Conservation (phyloP, 2,888 invertebrate species). For the Drosophila multiciliata region DNA sequence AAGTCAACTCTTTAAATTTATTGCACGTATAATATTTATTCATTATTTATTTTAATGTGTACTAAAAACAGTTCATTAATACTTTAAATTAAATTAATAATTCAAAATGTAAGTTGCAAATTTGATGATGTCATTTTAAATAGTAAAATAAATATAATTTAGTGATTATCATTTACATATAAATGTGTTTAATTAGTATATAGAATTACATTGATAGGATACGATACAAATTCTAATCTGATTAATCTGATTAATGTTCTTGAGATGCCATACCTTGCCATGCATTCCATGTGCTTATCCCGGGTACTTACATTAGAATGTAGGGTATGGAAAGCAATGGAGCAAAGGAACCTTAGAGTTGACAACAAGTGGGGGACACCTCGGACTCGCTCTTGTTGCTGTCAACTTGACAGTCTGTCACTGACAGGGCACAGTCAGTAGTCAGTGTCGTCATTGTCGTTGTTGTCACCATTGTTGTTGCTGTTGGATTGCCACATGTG, state of each 20-base stretch:
- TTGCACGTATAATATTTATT: not conserved
- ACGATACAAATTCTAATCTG: not conserved
- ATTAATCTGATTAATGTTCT: not conserved
- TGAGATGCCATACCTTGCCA: not conserved
- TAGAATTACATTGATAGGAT: not conserved
- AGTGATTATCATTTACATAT: not conserved
- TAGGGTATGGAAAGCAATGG: constrained; percentile 32
- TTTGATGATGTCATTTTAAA: not conserved
- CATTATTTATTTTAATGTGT: no score
- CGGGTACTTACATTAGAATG: not conserved
- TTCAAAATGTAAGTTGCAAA: not conserved
- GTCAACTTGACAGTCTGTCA: constrained; percentile 72
- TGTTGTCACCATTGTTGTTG: constrained; percentile 62
- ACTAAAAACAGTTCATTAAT: not conserved
- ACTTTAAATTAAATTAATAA: not conserved
- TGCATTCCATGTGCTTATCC: not conserved
- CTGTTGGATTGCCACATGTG: constrained; percentile 67
- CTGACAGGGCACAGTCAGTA: constrained; percentile 69
- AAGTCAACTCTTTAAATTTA: not conserved
- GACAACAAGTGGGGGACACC: constrained; percentile 70
- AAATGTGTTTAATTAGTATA: not conserved
- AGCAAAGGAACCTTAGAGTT: constrained; percentile 44
- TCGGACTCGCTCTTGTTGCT: constrained; percentile 36
- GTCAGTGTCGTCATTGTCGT: constrained; percentile 78
- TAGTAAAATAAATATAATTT: not conserved